Conservation (phyloP, 64 coral and sea anemone species). For the Stylophora pistillata region DNA sequence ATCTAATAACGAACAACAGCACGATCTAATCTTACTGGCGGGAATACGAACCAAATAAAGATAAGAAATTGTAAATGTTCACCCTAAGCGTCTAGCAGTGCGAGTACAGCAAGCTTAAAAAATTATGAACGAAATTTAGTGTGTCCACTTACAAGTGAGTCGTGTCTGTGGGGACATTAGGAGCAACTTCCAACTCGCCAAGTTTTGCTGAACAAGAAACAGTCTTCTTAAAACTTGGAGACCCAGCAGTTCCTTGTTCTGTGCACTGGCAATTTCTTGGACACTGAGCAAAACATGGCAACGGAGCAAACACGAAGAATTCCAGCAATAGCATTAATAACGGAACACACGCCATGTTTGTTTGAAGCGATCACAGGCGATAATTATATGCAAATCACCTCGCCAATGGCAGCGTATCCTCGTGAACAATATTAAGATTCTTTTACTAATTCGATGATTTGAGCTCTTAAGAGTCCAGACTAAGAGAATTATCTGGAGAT, state of each 20-base stretch:
- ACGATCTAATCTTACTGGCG: not conserved
- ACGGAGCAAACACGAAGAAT: conserved; percentile 12
- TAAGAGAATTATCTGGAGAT: not conserved
- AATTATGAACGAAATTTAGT: not conserved
- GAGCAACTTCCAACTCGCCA: not conserved
- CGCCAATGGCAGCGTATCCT: not conserved
- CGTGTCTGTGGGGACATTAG: conserved; percentile 2
- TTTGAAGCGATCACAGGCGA: not conserved
- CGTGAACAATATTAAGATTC: not conserved
- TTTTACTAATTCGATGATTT: not conserved
- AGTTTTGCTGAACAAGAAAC: conserved; percentile 27
- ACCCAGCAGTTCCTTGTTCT: not conserved
- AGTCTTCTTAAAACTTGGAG: conserved; percentile 6
- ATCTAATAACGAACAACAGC: not conserved
- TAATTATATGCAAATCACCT: conserved; percentile 37
- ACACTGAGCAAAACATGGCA: conserved; percentile 27
- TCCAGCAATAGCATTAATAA: not conserved
- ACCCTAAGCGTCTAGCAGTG: not conserved
- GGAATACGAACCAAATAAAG: not conserved
- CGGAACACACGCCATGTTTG: conserved; percentile 30
- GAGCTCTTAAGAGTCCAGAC: not conserved
- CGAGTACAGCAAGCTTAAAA: not conserved
- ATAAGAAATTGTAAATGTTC: conserved; percentile 11
- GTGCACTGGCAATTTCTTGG: conserved; percentile 22
- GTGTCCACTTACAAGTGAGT: conserved; percentile 24